Evolutionary conservation across 1,140 invertebrate species (phyloP).

Genomic region (Bombus superbus): DNA sequence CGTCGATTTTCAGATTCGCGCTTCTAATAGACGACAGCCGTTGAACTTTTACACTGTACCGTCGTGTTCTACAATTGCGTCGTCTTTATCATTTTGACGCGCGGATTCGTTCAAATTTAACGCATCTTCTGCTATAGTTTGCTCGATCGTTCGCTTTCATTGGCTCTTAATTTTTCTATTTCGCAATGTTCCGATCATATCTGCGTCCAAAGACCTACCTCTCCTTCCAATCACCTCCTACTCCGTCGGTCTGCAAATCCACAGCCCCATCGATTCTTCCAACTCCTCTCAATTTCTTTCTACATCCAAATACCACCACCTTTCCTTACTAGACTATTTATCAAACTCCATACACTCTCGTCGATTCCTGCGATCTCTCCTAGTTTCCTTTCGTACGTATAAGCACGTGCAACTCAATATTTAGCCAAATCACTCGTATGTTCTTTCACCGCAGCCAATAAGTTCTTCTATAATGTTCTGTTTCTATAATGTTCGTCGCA

Average conservation of each 20-base stretch:
- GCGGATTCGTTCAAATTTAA: no score
- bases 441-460: no score
- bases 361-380: neutral
- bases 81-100: no score
- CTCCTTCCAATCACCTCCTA: no score
- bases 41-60: no score
- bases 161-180: neutral
- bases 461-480: no score
- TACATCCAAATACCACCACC: neutral
- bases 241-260: neutral
- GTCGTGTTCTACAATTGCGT: no score
- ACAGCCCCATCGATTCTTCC: neutral
- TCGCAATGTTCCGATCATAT: neutral
- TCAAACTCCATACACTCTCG: neutral
- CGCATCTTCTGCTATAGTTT: neutral
- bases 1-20: neutral
- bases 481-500: no score
- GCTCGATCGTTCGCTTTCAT: neutral
- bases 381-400: neutral
- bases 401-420: neutral
- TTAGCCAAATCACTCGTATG: neutral
- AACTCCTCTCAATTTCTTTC: neutral
- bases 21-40: neutral
- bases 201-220: no score
- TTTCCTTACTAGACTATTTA: neutral